These are phyloP conservation scores for Oreotragus oreotragus DNA, from an alignment of 2,113 vertebrate genomes.

Conservation along the genomic window DNA sequence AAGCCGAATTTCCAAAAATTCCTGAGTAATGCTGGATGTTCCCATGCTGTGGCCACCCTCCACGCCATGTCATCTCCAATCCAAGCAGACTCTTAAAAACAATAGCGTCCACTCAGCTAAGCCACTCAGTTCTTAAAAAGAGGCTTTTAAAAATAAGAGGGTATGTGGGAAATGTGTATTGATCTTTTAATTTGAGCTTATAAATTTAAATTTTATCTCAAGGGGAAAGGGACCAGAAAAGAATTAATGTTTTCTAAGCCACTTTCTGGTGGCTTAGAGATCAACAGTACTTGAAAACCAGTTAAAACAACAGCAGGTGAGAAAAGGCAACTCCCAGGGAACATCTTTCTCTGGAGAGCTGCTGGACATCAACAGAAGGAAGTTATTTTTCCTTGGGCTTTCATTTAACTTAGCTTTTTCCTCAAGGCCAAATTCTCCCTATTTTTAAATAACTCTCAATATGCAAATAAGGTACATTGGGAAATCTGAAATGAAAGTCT, in stretches of 20 bases:
- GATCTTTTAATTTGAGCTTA: background rate
- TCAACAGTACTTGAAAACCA: background rate
- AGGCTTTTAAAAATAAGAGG: background rate
- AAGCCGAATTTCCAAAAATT: background rate
- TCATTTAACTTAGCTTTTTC: constrained; percentile 6
- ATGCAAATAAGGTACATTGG: background rate
- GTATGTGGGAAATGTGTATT: background rate
- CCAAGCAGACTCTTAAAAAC: background rate
- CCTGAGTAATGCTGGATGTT: fast-evolving
- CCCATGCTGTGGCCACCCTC: fast-evolving
- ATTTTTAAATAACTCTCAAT: background rate
- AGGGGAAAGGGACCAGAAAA: background rate
- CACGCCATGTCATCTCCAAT: background rate
- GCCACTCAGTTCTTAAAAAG: background rate
- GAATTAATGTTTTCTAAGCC: constrained; percentile 20
- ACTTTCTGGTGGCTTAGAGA: constrained; percentile 2
- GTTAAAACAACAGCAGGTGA: background rate
- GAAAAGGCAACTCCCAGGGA: background rate
- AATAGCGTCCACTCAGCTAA: background rate
- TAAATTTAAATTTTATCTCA: constrained; percentile 33
- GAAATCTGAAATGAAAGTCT: background rate
- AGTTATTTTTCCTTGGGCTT: background rate
- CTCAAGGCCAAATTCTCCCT: background rate
- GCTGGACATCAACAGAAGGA: background rate
- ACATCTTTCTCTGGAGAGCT: background rate